Evolutionary conservation across 1,140 invertebrate species (phyloP).

Genomic region (Pseudomyrmex flavicornis): DNA sequence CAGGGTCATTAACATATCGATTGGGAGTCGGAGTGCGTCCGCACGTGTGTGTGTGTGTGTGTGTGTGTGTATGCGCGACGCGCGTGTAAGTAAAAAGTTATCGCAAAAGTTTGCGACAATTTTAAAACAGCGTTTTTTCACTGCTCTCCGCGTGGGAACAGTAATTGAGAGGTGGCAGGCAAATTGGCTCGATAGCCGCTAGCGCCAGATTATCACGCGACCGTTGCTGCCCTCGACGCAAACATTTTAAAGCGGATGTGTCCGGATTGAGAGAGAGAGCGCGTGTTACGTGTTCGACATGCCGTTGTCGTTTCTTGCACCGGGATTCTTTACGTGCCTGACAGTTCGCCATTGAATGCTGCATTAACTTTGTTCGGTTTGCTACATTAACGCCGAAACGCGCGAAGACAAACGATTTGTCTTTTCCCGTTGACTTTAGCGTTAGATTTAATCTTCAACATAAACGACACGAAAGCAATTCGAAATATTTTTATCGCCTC

Average conservation of each 20-base stretch:
- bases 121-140: conserved; percentile 55
- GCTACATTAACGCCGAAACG: not conserved
- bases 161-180: conserved; percentile 38
- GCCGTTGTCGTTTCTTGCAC: not conserved
- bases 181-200: conserved; percentile 68
- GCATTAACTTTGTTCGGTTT: not conserved
- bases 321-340: not conserved
- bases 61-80: not conserved
- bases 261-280: not conserved
- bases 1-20: conserved; percentile 46
- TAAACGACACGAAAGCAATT: not conserved
- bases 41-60: not conserved
- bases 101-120: conserved; percentile 54
- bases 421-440: not conserved
- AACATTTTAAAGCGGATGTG: conserved; percentile 69
- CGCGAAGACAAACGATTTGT: not conserved
- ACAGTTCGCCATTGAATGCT: not conserved
- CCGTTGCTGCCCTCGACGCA: conserved; percentile 34
- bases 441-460: conserved; percentile 28
- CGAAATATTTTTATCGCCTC: not conserved
- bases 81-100: conserved; percentile 22
- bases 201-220: conserved; percentile 63
- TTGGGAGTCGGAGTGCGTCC: not conserved
- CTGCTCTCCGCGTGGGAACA: conserved; percentile 27
- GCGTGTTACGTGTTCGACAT: not conserved